Percentiles rank a stretch among this genome's conserved stretches.
phyloP scores from a whole-genome alignment of 2,113 vertebrate species.

The Rhinolophus ferrumequinum region DNA sequence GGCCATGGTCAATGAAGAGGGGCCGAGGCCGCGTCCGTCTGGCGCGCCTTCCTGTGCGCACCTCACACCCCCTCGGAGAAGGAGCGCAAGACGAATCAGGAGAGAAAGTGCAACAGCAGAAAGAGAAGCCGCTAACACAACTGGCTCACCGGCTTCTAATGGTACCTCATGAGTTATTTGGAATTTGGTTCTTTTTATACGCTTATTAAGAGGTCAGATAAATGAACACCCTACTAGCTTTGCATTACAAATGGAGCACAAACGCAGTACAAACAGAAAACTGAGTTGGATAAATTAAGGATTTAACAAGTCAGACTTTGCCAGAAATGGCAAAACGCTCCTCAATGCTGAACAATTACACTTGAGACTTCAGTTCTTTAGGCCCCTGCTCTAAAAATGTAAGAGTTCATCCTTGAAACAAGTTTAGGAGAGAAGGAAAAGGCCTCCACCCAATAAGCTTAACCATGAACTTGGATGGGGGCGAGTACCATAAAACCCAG shows the following conservation, averaged over 20 bases:
- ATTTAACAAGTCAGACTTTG: not conserved
- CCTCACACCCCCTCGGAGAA: not conserved
- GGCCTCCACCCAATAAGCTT: not conserved
- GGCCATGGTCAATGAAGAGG: not conserved
- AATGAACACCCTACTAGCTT: not conserved
- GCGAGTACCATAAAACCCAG: not conserved
- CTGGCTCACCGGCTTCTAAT: not conserved
- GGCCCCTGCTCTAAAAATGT: not conserved
- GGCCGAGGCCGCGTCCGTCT: too few relatives aligned
- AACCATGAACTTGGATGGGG: not conserved
- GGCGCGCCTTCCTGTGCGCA: too few relatives aligned
- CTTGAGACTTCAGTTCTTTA: not conserved
- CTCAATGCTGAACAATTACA: not conserved
- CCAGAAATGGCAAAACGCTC: not conserved
- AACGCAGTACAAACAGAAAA: not conserved
- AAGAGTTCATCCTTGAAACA: not conserved
- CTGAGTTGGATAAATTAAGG: not conserved
- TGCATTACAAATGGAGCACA: not conserved
- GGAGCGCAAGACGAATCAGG: not conserved
- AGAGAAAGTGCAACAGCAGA: too few relatives aligned
- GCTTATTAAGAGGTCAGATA: not conserved
- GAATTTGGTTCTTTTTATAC: not conserved
- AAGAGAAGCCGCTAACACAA: accelerated
- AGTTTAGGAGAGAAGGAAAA: not conserved
- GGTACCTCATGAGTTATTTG: not conserved